phyloP scores from a whole-genome alignment of 2,113 vertebrate species.

The Oceanodroma tethys region DNA sequence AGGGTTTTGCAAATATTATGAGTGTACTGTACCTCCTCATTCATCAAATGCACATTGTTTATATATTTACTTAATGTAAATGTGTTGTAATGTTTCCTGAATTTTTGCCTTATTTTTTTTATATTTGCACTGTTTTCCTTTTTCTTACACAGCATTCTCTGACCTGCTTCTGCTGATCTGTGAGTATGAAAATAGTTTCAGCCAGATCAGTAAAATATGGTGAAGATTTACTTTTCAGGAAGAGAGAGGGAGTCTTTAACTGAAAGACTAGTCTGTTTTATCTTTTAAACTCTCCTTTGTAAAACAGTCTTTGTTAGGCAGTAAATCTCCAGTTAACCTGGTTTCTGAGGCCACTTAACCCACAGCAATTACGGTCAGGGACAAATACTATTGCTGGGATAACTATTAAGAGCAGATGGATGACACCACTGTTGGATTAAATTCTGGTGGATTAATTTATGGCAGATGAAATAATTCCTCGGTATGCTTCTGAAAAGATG shows the following conservation, averaged over 20 bases:
- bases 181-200: not conserved
- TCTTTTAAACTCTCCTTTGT: not conserved
- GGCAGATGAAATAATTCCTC: not conserved
- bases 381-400: not conserved
- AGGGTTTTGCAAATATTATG: not conserved
- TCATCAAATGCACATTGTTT: not conserved
- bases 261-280: not conserved
- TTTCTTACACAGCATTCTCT: not conserved
- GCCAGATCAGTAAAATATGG: not conserved
- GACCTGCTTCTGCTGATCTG: not conserved
- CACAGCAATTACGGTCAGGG: not conserved
- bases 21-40: not conserved
- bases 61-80: not conserved
- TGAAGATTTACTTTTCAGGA: not conserved
- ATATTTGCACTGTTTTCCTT: not conserved
- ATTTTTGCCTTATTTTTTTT: not conserved
- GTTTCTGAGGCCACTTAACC: constrained; percentile 1
- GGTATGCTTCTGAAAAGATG: not conserved
- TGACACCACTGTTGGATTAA: not conserved
- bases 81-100: not conserved
- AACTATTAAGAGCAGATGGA: not conserved
- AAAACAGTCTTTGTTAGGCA: not conserved
- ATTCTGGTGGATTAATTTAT: not conserved
- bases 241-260: not conserved
- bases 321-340: not conserved